phyloP scores from a whole-genome alignment of 1,140 invertebrate genomes.

The Drosophila ananassae region DNA sequence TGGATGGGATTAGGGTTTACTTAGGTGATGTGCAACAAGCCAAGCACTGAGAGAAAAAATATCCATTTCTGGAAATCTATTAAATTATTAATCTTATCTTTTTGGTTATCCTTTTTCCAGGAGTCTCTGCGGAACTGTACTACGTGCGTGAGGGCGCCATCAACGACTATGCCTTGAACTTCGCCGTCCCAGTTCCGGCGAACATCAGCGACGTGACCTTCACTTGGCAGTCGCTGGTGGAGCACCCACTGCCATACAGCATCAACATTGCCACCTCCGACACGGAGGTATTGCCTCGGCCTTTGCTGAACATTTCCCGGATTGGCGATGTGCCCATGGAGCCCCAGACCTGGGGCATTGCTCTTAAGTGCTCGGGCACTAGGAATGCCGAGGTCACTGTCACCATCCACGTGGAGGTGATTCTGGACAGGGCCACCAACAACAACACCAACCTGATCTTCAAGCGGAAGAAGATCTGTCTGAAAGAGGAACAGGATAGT shows the following conservation, averaged over 20 bases:
- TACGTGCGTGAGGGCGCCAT: slow-evolving; percentile 94
- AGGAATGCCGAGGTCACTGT: slow-evolving; percentile 93
- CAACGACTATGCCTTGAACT: slow-evolving; percentile 93
- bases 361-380: slow-evolving; percentile 92
- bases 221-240: slow-evolving; percentile 92
- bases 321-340: slow-evolving; percentile 91
- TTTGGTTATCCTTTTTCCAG: slow-evolving; percentile 85
- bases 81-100: slow-evolving; percentile 8
- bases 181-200: slow-evolving; percentile 92
- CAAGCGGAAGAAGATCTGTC: slow-evolving; percentile 93
- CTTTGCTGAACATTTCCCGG: slow-evolving; percentile 92
- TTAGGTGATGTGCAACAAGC: slow-evolving; percentile 35
- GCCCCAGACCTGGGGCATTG: slow-evolving; percentile 91
- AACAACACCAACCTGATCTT: slow-evolving; percentile 92
- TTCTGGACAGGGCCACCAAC: slow-evolving; percentile 86
- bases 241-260: slow-evolving; percentile 91
- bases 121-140: slow-evolving; percentile 92
- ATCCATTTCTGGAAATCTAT: neutral
- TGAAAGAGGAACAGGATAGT: slow-evolving; percentile 68
- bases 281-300: slow-evolving; percentile 89
- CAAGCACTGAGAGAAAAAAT: slow-evolving; percentile 6
- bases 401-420: slow-evolving; percentile 93
- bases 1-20: slow-evolving; percentile 8
- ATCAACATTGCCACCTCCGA: slow-evolving; percentile 91
- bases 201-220: slow-evolving; percentile 93